Conservation (phyloP, 2,888 invertebrate genomes). For the Cryptus armator region DNA sequence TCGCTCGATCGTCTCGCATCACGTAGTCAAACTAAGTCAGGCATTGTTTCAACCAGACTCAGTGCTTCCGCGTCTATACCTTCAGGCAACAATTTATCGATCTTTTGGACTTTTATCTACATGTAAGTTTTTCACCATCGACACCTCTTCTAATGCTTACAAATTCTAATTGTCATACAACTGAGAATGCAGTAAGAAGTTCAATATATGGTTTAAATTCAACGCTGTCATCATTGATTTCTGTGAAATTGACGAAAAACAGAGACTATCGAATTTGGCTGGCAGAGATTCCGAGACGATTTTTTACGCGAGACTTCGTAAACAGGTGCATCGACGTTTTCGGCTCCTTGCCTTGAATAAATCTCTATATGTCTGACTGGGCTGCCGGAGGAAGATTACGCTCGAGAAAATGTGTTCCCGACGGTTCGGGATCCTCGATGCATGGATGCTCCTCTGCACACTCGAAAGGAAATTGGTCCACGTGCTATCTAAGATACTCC, state of each 20-base stretch:
- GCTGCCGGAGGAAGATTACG: constrained; percentile 53
- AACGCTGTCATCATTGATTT: background rate
- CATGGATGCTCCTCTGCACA: constrained; percentile 74
- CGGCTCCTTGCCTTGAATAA: constrained; percentile 9
- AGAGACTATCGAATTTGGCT: background rate
- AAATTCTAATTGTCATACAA: background rate
- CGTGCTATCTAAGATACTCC: constrained; percentile 49
- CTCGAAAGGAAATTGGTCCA: constrained; percentile 64
- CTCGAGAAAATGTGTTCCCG: constrained; percentile 72
- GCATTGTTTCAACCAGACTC: constrained; percentile 9
- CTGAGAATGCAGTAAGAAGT: background rate
- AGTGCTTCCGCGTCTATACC: background rate
- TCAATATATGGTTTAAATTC: background rate
- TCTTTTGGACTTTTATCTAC: constrained; percentile 10
- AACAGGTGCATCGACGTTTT: constrained; percentile 4
- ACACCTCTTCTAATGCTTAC: background rate
- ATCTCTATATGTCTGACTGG: constrained; percentile 23
- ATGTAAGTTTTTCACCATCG: background rate
- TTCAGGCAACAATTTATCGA: background rate
- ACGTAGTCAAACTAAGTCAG: constrained; percentile 16
- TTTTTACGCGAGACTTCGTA: background rate
- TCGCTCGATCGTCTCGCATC: constrained; percentile 50
- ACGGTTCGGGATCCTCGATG: constrained; percentile 75
- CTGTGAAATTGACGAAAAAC: background rate
- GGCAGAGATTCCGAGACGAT: constrained; percentile 4